phyloP scores from a whole-genome alignment of 2,797 vertebrate species.

The Peromyscus melanophrys region DNA sequence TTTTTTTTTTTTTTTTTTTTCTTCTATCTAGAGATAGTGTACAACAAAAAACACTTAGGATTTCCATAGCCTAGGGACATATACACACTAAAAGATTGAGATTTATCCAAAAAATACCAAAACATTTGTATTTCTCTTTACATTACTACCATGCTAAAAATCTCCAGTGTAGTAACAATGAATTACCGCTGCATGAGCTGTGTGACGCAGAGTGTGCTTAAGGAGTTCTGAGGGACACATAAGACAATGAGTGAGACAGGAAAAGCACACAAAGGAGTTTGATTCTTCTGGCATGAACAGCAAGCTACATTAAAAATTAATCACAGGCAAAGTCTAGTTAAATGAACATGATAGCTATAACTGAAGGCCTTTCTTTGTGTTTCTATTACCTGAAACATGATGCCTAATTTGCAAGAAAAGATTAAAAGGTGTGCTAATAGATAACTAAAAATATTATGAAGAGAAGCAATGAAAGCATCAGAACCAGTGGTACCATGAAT shows the following conservation, averaged over 20 bases:
- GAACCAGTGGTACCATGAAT: not conserved
- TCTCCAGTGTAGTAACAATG: not conserved
- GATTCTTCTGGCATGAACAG: not conserved
- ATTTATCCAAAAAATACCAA: constrained; percentile 32
- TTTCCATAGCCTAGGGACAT: not conserved
- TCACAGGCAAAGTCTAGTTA: not conserved
- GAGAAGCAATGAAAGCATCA: not conserved
- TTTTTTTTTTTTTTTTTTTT: no score
- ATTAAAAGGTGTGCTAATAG: not conserved
- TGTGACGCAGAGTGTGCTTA: not conserved
- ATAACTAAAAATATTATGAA: not conserved
- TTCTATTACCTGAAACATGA: not conserved
- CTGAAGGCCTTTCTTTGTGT: not conserved
- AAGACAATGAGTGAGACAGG: not conserved
- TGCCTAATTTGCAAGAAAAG: not conserved
- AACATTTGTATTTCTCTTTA: not conserved
- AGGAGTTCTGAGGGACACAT: not conserved
- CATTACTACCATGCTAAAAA: not conserved
- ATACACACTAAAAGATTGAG: not conserved
- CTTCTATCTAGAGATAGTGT: not conserved
- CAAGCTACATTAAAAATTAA: constrained; percentile 8
- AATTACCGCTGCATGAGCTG: not conserved
- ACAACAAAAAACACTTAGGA: not conserved
- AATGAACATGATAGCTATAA: not conserved
- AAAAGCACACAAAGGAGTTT: not conserved